Base-by-base conservation (phyloP, 2,797 vertebrate genomes). In the Enteromius fasciolatus region DNA sequence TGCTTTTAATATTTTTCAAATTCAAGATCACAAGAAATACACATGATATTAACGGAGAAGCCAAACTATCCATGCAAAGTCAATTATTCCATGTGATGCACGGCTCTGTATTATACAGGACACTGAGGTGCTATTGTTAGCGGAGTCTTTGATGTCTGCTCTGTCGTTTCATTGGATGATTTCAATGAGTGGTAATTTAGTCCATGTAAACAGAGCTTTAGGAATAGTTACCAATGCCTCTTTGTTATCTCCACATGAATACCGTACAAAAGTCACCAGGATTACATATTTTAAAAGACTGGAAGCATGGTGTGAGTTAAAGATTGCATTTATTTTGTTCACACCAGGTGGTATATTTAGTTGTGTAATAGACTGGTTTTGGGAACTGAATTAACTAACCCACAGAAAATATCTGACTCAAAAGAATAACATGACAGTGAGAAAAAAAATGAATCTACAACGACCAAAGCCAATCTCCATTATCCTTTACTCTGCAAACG, bases 11-110 rank as follows among this genome's bases (percentile, higher is more conserved):
- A 81, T 68, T 68, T 68, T 63, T 54, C 5, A 23, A 25, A 80
- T 25, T 59, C 14, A 57, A 8, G 11, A 23, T 75, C n/a, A 63
- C 25, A 61, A 69, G 11, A 5, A 74, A 36, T 33, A 23, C 39
- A 46, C 57, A 54, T 11, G 18, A n/a, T 61, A 48, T 61, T 46
- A 25, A 20, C 14, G 11, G 46, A 39, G 23, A 4, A 50, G 17
- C 18, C 10, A 69, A 25, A 57, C 23, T 12, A 28, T 46, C 23
- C 23, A 31, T 46, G 25, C 33, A 54, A 74, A 64, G n/a, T 44
- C 69, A 86, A 76, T 83, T 78, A 76, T 81, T 86, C 63, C 10
- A 41, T 67, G 52, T 76, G 75, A 85, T 81, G 23, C 46, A 59
- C 74, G 18, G 3, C 8, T 83, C 15, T 52, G 61, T 25, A 17